phyloP scores from a whole-genome alignment of 1,140 invertebrate genomes.

The Penaeus indicus region DNA sequence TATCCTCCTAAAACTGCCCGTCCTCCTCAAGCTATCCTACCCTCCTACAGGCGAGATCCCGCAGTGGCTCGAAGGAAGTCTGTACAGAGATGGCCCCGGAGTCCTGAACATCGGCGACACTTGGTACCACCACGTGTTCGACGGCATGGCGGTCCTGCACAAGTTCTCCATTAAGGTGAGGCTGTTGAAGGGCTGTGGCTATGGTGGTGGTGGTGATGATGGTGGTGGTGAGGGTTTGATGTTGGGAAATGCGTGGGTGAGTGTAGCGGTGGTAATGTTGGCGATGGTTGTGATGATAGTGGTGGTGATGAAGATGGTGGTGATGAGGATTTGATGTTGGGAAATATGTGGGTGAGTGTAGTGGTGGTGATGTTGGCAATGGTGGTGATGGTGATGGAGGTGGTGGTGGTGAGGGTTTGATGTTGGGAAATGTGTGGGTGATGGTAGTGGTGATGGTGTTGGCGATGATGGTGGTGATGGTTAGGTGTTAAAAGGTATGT shows the following conservation, averaged over 20 bases:
- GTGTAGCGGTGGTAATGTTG: background rate
- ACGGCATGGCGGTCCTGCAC: conserved; percentile 73
- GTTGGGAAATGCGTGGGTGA: background rate
- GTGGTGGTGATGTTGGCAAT: background rate
- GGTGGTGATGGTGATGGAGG: no score
- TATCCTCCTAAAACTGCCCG: no score
- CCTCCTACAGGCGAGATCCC: conserved; percentile 69
- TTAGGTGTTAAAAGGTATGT: no score
- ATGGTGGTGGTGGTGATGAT: no score
- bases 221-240: background rate
- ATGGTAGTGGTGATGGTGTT: background rate
- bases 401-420: background rate
- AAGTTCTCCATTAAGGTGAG: conserved; percentile 59
- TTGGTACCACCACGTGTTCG: conserved; percentile 72
- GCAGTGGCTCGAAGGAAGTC: conserved; percentile 70
- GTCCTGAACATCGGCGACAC: conserved; percentile 70
- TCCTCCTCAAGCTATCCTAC: background rate
- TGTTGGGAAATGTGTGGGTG: background rate
- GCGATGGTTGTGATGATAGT: background rate
- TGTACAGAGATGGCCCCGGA: conserved; percentile 71
- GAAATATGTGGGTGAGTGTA: background rate
- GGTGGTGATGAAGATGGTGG: background rate
- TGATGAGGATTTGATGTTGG: background rate
- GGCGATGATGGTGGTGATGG: background rate
- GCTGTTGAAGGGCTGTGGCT: background rate